A percentile compares a stretch with the other conserved stretches of the same genome.
Conservation (phyloP, 1,140 invertebrate genomes). For the Palaemon carinicauda region DNA sequence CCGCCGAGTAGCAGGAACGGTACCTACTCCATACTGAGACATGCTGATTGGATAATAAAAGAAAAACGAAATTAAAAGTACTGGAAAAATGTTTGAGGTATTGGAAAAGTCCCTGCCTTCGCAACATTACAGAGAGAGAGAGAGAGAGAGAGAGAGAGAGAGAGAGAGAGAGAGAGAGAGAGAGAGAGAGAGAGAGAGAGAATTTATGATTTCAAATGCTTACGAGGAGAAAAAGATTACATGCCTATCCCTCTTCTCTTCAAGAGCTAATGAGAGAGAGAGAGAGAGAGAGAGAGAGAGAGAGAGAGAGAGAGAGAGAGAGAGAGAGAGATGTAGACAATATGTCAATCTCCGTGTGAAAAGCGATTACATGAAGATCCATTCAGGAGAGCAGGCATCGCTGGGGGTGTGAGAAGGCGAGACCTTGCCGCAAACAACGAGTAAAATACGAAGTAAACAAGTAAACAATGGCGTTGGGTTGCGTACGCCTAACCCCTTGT, state of each 20-base stretch:
- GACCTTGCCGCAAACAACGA: not conserved
- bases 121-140: not conserved
- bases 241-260: too few relatives aligned
- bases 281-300: not conserved
- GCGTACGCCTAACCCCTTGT: not conserved
- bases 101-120: too few relatives aligned
- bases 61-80: too few relatives aligned
- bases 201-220: not conserved
- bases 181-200: not conserved
- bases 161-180: not conserved
- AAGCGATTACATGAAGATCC: too few relatives aligned
- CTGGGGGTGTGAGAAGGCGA: not conserved
- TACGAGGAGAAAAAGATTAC: too few relatives aligned
- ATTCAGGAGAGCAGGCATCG: too few relatives aligned
- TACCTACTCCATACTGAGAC: too few relatives aligned
- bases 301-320: not conserved
- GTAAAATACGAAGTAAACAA: not conserved
- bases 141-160: not conserved
- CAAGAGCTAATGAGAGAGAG: not conserved
- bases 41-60: too few relatives aligned
- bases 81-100: too few relatives aligned
- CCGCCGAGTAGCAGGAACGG: too few relatives aligned
- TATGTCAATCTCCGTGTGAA: too few relatives aligned
- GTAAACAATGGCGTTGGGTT: not conserved
- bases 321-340: not conserved